These are phyloP conservation scores for Cephalotes varians DNA, from an alignment of 2,888 invertebrate genomes.

Conservation along the genomic window DNA sequence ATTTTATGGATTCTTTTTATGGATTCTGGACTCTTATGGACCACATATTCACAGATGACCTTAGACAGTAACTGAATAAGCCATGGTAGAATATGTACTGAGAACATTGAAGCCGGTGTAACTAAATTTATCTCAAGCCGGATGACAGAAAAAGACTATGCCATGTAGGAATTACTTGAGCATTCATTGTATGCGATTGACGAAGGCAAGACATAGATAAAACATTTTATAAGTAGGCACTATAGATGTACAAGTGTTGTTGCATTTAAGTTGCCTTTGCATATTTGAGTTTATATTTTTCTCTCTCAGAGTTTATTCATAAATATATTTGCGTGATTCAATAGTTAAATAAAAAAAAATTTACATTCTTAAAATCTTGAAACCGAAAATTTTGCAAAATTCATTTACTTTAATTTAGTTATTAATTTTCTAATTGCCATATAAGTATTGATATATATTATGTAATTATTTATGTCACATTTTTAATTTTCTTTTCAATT, in stretches of 20 bases:
- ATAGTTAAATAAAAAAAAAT: conserved; percentile 1
- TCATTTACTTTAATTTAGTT: background rate
- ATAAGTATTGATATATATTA: background rate
- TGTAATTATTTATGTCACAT: background rate
- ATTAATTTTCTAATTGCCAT: background rate
- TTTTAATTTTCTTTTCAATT: background rate
- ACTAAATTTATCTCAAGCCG: conserved; percentile 84
- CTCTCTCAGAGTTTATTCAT: background rate
- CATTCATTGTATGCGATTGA: conserved; percentile 22
- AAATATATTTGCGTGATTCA: background rate
- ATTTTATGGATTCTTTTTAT: conserved; percentile 1
- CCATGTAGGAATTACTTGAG: conserved; percentile 34
- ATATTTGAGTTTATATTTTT: background rate
- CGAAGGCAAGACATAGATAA: background rate
- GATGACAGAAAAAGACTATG: conserved; percentile 63
- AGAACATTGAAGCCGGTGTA: conserved; percentile 81
- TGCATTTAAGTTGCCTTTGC: background rate
- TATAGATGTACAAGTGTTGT: background rate
- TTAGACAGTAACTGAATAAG: conserved; percentile 74
- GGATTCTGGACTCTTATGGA: too few species aligned
- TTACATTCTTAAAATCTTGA: background rate
- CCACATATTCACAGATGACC: background rate
- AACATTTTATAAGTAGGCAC: background rate
- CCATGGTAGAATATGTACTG: conserved; percentile 78
- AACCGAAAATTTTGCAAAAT: background rate